phyloP scores from a whole-genome alignment of 2,113 vertebrate species.

The Bos indicus region DNA sequence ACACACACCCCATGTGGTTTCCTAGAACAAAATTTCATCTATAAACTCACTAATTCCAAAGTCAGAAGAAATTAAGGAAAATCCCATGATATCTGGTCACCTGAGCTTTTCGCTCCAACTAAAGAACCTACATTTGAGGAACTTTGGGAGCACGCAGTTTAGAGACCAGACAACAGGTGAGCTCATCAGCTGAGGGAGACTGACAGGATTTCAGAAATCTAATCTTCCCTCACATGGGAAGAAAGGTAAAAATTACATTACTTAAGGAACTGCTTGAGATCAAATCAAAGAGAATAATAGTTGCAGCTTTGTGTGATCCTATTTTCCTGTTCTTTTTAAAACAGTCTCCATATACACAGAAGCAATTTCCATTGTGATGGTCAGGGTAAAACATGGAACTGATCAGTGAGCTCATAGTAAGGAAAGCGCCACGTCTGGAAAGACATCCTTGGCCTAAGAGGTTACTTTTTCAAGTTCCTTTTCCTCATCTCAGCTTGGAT shows the following conservation, averaged over 20 bases:
- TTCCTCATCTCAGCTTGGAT: background rate
- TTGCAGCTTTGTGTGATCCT: background rate
- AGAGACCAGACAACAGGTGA: background rate
- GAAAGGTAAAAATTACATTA: background rate
- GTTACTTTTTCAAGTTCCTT: background rate
- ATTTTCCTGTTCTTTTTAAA: background rate
- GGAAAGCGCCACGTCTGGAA: background rate
- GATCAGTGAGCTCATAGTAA: no score
- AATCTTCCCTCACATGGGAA: background rate
- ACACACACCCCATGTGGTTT: fast-evolving
- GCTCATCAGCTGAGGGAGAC: background rate
- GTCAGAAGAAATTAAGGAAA: background rate
- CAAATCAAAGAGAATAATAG: background rate
- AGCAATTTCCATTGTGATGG: background rate
- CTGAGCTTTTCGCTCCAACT: background rate
- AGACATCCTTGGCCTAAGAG: background rate
- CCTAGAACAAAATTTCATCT: background rate
- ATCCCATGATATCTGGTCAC: background rate
- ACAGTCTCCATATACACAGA: background rate
- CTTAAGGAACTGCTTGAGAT: background rate
- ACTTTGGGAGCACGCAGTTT: background rate
- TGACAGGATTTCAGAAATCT: background rate
- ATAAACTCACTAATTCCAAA: background rate
- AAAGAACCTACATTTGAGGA: background rate
- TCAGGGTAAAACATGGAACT: background rate